Evolutionary conservation across 2,797 vertebrate genomes (phyloP).

Genomic region (Podarcis siculus): DNA sequence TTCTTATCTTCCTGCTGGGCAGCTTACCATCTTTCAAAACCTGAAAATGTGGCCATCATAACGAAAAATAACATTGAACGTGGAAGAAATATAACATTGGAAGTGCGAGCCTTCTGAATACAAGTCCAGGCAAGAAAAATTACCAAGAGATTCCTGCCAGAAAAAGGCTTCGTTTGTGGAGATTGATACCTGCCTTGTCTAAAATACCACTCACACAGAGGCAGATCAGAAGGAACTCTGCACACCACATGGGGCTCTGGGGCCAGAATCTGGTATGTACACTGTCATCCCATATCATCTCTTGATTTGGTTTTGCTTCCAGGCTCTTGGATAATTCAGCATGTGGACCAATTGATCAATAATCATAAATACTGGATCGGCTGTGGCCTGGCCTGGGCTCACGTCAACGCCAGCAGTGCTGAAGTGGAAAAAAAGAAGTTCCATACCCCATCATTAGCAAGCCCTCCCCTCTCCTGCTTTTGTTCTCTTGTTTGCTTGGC

Average conservation of each 20-base stretch:
- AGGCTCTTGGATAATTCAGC: background rate
- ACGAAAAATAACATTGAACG: background rate
- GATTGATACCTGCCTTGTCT: too few species aligned
- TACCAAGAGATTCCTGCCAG: background rate
- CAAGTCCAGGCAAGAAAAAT: background rate
- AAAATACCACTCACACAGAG: background rate
- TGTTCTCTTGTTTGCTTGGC: slow-evolving; percentile 48
- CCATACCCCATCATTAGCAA: slow-evolving; percentile 34
- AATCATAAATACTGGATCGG: slow-evolving; percentile 12
- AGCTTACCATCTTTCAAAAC: background rate
- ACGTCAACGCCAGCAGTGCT: background rate
- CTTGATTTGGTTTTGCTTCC: background rate
- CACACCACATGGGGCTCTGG: too few species aligned
- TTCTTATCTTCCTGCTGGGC: background rate
- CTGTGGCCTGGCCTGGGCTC: slow-evolving; percentile 41
- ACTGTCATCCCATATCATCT: background rate
- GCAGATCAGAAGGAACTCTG: background rate
- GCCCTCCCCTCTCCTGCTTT: slow-evolving; percentile 6
- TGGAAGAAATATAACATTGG: background rate
- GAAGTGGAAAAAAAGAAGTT: background rate
- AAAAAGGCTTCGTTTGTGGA: background rate
- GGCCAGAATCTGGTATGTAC: background rate
- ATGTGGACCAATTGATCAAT: background rate
- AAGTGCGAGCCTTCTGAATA: background rate
- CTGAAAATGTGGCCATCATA: background rate